phyloP scores from a whole-genome alignment of 2,797 vertebrate genomes.

The Lates japonicus region DNA sequence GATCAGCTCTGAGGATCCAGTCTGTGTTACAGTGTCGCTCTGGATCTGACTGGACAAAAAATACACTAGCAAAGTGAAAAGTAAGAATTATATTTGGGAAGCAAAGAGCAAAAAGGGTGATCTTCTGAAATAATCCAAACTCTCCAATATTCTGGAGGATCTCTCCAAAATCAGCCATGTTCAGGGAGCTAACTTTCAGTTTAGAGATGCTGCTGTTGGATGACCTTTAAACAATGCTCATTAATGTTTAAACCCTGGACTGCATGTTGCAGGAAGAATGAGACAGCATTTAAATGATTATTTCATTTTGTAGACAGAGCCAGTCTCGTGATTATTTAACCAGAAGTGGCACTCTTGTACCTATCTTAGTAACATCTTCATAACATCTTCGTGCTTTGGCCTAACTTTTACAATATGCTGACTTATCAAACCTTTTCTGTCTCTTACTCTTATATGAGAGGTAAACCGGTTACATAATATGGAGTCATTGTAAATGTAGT shows the following conservation, averaged over 20 bases:
- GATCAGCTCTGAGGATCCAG: slow-evolving; percentile 83
- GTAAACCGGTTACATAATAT: slow-evolving; percentile 9
- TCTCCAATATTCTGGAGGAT: slow-evolving; percentile 83
- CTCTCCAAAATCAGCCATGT: slow-evolving; percentile 83
- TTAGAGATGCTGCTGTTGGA: background rate
- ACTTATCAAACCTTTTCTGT: background rate
- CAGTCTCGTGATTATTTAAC: background rate
- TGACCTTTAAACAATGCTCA: slow-evolving; percentile 46
- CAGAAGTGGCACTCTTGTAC: background rate
- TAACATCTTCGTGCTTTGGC: background rate
- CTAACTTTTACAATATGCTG: slow-evolving; percentile 9
- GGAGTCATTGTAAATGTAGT: background rate
- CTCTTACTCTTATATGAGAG: background rate
- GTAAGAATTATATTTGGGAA: slow-evolving; percentile 76
- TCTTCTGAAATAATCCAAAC: slow-evolving; percentile 87
- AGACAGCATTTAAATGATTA: background rate
- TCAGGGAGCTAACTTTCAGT: background rate
- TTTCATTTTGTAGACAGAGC: background rate
- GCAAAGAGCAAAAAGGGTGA: slow-evolving; percentile 77
- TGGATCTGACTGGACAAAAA: slow-evolving; percentile 83
- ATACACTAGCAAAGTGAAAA: slow-evolving; percentile 84
- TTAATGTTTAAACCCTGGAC: slow-evolving; percentile 64
- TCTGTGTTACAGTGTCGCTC: slow-evolving; percentile 85
- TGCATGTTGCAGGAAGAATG: background rate
- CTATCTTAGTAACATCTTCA: background rate